Evolutionary conservation across 2,888 invertebrate genomes (phyloP).

Genomic region (Alloscopus bannaensis): DNA sequence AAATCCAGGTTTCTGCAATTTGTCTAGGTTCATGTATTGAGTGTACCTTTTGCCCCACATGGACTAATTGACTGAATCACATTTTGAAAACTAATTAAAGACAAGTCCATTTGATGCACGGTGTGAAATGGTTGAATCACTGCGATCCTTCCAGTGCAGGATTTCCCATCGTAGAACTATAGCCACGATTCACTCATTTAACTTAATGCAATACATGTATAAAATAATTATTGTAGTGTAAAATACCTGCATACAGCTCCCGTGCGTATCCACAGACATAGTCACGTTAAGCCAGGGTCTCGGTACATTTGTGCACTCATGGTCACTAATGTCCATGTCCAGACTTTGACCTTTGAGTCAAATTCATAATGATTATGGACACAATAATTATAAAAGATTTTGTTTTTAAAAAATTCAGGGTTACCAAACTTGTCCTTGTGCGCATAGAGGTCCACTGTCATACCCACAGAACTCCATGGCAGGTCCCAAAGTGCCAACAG

Average conservation of each 20-base stretch:
- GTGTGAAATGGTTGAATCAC: conserved; percentile 66
- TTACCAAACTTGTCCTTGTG: conserved; percentile 69
- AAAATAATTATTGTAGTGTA: too few species aligned
- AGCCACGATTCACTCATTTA: too few species aligned
- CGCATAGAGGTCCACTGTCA: conserved; percentile 65
- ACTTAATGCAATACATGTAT: too few species aligned
- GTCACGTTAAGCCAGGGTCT: conserved; percentile 65
- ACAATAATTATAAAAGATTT: conserved; percentile 16
- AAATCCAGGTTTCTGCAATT: conserved; percentile 5
- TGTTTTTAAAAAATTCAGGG: conserved; percentile 12
- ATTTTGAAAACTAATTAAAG: conserved; percentile 65
- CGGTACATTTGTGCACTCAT: conserved; percentile 65
- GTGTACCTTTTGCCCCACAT: conserved; percentile 68
- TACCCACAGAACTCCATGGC: conserved; percentile 40
- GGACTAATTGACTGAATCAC: conserved; percentile 63
- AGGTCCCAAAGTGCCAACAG: conserved; percentile 46
- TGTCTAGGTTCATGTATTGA: neutral
- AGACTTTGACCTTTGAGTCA: conserved; percentile 62
- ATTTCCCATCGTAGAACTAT: conserved; percentile 66
- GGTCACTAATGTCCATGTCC: conserved; percentile 58
- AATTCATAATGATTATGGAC: neutral
- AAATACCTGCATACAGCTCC: conserved; percentile 59
- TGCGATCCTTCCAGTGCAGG: conserved; percentile 63
- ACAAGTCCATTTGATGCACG: conserved; percentile 68
- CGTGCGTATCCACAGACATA: conserved; percentile 58